Percentiles rank a stretch among this genome's conserved stretches.
Evolutionary conservation across 2,888 invertebrate species (phyloP).

Genomic region (Oligia latruncula): DNA sequence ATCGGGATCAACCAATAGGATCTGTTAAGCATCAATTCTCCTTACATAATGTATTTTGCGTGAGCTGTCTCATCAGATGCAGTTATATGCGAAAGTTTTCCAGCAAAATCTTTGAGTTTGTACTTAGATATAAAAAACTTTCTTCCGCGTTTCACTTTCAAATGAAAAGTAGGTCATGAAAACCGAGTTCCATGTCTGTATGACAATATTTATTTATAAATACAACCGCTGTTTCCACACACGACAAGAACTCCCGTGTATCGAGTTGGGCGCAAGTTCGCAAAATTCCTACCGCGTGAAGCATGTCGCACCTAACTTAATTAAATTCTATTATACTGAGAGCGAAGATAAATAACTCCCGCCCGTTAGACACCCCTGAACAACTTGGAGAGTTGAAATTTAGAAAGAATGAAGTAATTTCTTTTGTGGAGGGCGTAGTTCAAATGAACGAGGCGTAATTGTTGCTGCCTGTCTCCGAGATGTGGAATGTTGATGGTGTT

Average conservation of each 20-base stretch:
- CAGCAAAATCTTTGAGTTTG: not conserved
- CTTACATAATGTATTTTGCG: not conserved
- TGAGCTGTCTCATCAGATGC: not conserved
- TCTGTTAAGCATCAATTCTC: no score
- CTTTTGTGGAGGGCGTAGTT: constrained; percentile 77
- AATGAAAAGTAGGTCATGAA: constrained; percentile 32
- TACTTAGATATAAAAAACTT: not conserved
- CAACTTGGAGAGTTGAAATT: constrained; percentile 78
- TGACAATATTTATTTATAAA: constrained; percentile 53
- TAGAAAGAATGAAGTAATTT: constrained; percentile 86
- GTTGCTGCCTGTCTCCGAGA: constrained; percentile 62
- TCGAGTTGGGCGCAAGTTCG: constrained; percentile 74
- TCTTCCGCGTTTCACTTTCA: not conserved
- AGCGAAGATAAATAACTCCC: constrained; percentile 88
- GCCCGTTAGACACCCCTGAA: constrained; percentile 75
- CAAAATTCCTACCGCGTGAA: constrained; percentile 84
- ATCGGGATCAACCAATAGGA: not conserved
- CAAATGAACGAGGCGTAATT: constrained; percentile 72
- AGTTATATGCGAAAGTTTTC: not conserved
- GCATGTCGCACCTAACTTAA: constrained; percentile 88
- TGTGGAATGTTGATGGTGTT: constrained; percentile 61
- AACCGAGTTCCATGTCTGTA: constrained; percentile 20
- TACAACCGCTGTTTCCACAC: constrained; percentile 48
- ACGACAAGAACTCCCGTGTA: constrained; percentile 67
- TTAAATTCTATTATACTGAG: constrained; percentile 89